Base-by-base conservation (phyloP, 1,140 invertebrate species). In the Drosophila grimshawi region DNA sequence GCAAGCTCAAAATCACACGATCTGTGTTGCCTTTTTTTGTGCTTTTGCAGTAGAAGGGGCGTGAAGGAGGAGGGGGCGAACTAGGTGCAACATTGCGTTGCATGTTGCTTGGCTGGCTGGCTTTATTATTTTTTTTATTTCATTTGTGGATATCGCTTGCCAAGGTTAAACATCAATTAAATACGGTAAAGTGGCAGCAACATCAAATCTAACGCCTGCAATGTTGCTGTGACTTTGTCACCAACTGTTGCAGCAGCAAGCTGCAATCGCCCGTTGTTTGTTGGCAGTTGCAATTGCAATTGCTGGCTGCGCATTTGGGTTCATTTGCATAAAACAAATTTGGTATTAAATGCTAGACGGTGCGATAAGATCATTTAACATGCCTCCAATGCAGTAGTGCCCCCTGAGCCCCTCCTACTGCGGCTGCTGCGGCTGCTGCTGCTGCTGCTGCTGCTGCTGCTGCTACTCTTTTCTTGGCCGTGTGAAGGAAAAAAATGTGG, bases 291-390 rank as follows among this genome's bases (percentile, higher is more conserved):
- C 78, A 49, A 8, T 60, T 64, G 72, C 32, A 72, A 76, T 61
- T 63, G 67, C 64, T 67, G 69, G 52, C 72, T 60, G 83, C 61
- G 8, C 64, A 43, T 43, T 43, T 53, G 52, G 62, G 78, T 76
- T 90, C 82, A 90, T 90, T 90, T 90, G 86, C 86, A 90, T 88
- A 90, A 90, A 90, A 90, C 86, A 90, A 90, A 90, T 90, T 90
- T 90, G 86, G 86, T 90, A 90, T 90, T 90, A 90, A 90, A 90
- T 90, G 80, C 80, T 90, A 82, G 76, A 64, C 75, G 39, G 55
- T 46, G 53, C 72, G 86, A 90, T 90, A 90, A 90, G 80, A 90
- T 90, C 86, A 62, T 64, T 64, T 66, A 70, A 72, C 68, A 80
- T 62, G 61, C 65, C 64, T 78, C 56, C 64, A 78, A 71, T 67